Evolutionary conservation across 2,888 invertebrate genomes (phyloP), one percentile per base, ranked within the genome.

Genomic region (Rosalia funebris): DNA sequence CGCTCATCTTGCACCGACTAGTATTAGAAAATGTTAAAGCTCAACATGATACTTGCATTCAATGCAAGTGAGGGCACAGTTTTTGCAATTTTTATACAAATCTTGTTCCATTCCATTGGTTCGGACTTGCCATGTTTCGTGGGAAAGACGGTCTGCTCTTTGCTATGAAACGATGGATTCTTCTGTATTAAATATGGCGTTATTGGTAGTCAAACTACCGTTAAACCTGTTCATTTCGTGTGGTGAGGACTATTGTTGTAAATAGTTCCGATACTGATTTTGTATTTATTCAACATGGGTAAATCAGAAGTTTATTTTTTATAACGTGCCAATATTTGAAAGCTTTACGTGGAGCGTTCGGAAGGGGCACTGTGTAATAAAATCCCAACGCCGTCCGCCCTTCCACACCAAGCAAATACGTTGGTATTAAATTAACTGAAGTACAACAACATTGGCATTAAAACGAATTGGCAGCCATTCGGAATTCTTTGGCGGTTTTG

Each of bases 391-490:
- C 25, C 25, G 25, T 5, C 25, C 7, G 25, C 25, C 25, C 25
- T 25, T 7, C 25, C 25, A 25, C 7, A 5, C 4, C 25, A 7
- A 25, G 7, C 25, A 25, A 25, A 25, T 25, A 9, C 9, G 9
- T 25, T 25, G 4, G 10, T 34, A 34, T 34, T 34, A n/a, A 34
- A n/a, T 10, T 34, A 5, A 5, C 7, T n/a, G 10, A 34, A 34
- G 11, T 77, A 77, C 78, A 78, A 78, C 74, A 72, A 70, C 71
- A 72, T 72, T 76, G 76, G 79, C 78, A 77, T 75, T 63, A 11
- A 63, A 71, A 75, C 76, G 75, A 77, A 78, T 77, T 76, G 77
- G 77, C 78, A 78, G 76, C 77, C 76, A n/a, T 75, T 75, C 76
- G 61, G 46, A 12, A 70, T 62, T 71, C 62, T 70, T 76, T 73